phyloP scores from a whole-genome alignment of 2,797 vertebrate genomes.

The Pseudochaenichthys georgianus region DNA sequence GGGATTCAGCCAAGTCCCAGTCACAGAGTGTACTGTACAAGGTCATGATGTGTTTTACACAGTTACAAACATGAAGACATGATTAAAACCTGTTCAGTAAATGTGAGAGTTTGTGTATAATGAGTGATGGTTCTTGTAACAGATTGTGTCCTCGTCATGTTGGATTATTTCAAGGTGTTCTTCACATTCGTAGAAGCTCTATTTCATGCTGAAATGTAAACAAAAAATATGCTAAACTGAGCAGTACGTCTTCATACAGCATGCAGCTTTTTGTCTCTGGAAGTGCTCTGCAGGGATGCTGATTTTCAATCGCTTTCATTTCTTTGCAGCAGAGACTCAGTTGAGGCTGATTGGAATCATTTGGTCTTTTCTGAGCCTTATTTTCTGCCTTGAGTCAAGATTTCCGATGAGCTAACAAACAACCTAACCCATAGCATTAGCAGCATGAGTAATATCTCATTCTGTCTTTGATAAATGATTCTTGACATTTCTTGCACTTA shows the following conservation, averaged over 20 bases:
- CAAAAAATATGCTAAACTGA: conserved; percentile 18
- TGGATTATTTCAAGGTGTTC: conserved; percentile 10
- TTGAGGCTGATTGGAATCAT: conserved; percentile 39
- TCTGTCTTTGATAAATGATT: conserved; percentile 31
- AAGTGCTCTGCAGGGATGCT: conserved; percentile 15
- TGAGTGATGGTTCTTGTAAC: not conserved
- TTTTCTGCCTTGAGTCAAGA: not conserved
- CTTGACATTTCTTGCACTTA: conserved; percentile 24
- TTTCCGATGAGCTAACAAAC: conserved; percentile 31
- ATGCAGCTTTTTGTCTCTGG: conserved; percentile 15
- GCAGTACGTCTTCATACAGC: conserved; percentile 22
- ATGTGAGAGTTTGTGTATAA: conserved; percentile 7
- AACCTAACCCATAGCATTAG: conserved; percentile 11
- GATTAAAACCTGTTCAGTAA: conserved; percentile 58
- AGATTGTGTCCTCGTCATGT: not conserved
- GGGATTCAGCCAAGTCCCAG: conserved; percentile 55
- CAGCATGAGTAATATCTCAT: conserved; percentile 16
- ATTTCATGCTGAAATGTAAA: conserved; percentile 15
- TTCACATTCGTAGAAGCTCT: conserved; percentile 13
- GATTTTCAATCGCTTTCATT: conserved; percentile 25
- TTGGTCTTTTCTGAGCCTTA: conserved; percentile 9
- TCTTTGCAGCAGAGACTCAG: conserved; percentile 6
- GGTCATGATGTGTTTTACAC: conserved; percentile 62
- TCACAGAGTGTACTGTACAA: conserved; percentile 48
- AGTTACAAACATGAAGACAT: conserved; percentile 63